These are phyloP conservation scores for Monodelphis domestica DNA, from an alignment of 2,797 vertebrate species.

Conservation along the genomic window DNA sequence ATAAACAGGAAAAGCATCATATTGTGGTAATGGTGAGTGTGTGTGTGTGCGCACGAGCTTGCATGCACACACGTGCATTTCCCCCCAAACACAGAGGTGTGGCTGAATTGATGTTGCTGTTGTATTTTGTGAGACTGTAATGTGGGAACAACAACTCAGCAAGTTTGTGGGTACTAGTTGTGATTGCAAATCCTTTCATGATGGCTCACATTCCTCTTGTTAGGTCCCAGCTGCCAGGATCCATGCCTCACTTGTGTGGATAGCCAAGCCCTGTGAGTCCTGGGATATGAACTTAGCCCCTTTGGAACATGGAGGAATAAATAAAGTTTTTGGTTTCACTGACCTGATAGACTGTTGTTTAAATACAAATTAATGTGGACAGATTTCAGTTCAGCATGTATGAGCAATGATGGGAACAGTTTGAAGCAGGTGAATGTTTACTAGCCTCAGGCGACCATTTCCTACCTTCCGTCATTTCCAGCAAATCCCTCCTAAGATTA, in stretches of 20 bases:
- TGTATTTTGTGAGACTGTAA: neutral
- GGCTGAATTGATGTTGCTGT: slow-evolving; percentile 12
- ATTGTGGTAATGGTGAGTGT: neutral
- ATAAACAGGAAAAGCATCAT: slow-evolving; percentile 15
- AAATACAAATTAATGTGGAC: slow-evolving; percentile 36
- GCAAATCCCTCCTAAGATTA: neutral
- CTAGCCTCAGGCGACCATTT: neutral
- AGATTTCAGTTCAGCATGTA: neutral
- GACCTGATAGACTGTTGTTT: neutral
- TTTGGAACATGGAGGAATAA: neutral
- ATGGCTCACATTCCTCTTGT: neutral
- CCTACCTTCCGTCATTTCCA: neutral
- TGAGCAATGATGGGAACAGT: slow-evolving; percentile 19
- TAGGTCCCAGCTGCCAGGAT: neutral
- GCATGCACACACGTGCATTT: neutral
- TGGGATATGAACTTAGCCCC: neutral
- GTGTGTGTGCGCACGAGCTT: neutral
- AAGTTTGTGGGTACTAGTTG: neutral
- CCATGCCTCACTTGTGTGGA: neutral
- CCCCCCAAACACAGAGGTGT: neutral
- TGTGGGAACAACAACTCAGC: slow-evolving; percentile 46
- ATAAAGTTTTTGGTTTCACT: slow-evolving; percentile 13
- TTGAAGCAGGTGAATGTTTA: neutral
- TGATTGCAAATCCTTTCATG: slow-evolving; percentile 28
- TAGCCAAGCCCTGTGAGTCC: rapidly evolving